Conservation (phyloP, 2,113 vertebrate species). For the Oreochromis niloticus region DNA sequence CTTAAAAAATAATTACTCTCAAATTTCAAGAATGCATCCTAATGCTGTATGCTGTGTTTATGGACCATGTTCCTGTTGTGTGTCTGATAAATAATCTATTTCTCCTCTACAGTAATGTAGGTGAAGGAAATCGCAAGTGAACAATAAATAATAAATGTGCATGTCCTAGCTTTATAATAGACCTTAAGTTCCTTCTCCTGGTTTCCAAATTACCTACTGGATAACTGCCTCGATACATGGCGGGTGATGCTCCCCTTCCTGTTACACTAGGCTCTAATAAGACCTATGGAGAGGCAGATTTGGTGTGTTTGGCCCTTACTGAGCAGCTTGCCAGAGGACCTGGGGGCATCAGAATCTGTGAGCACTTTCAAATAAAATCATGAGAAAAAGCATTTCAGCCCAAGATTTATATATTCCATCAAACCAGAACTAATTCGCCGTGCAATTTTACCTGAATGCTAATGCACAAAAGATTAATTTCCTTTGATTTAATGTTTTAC, state of each 20-base stretch:
- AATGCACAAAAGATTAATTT: not conserved
- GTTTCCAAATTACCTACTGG: not conserved
- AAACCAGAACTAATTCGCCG: not conserved
- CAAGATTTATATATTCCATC: not conserved
- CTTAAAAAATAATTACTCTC: not conserved
- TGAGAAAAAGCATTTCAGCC: not conserved
- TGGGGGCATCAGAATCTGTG: slow-evolving; percentile 2
- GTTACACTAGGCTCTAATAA: not conserved
- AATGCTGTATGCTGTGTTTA: not conserved
- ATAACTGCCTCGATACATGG: not conserved
- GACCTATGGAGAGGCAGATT: not conserved
- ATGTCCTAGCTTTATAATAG: not conserved
- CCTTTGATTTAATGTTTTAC: not conserved
- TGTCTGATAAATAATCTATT: not conserved
- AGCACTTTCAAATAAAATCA: not conserved
- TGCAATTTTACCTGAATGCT: not conserved
- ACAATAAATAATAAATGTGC: not conserved
- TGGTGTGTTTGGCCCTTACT: not conserved
- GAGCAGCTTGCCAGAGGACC: not conserved
- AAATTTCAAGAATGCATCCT: not conserved
- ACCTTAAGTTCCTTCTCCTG: not conserved
- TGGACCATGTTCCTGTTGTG: not conserved
- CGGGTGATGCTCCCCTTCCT: not conserved
- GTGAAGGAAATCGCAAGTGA: not conserved
- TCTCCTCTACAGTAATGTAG: not conserved